A percentile compares a stretch with the other conserved stretches of the same genome.
Conservation (phyloP, 2,888 invertebrate genomes). For the Teleiodes luculella region DNA sequence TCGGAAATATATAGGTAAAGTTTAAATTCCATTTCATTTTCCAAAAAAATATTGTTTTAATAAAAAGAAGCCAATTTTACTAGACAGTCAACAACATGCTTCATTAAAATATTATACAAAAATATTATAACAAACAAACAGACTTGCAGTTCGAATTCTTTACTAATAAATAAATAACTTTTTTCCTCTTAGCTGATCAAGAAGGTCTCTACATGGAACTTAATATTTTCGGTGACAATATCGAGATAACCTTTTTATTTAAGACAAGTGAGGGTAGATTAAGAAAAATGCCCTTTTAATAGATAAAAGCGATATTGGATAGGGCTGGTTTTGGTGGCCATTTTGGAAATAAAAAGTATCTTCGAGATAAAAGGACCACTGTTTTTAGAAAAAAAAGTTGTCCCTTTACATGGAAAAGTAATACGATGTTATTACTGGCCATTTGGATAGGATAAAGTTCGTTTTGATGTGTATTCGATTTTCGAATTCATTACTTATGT, state of each 20-base stretch:
- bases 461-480: background rate
- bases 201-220: slow-evolving; percentile 26
- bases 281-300: slow-evolving; percentile 26
- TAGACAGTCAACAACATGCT: too few relatives aligned
- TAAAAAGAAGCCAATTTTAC: too few relatives aligned
- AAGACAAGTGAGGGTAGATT: slow-evolving; percentile 17
- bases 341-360: background rate
- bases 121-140: background rate
- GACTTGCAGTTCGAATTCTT: background rate
- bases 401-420: background rate
- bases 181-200: slow-evolving; percentile 10
- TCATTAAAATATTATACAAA: too few relatives aligned
- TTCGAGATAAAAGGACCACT: slow-evolving; percentile 9
- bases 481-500: too few relatives aligned
- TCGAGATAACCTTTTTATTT: slow-evolving; percentile 6
- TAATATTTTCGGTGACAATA: slow-evolving; percentile 32
- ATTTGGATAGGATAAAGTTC: background rate
- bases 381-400: slow-evolving; percentile 5
- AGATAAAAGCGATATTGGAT: slow-evolving; percentile 9
- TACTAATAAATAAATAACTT: background rate
- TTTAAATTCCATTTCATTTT: too few relatives aligned
- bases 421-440: background rate
- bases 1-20: too few relatives aligned
- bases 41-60: too few relatives aligned
- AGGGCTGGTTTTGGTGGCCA: slow-evolving; percentile 18